phyloP scores from a whole-genome alignment of 1,140 invertebrate genomes.

The Procambarus clarkii region DNA sequence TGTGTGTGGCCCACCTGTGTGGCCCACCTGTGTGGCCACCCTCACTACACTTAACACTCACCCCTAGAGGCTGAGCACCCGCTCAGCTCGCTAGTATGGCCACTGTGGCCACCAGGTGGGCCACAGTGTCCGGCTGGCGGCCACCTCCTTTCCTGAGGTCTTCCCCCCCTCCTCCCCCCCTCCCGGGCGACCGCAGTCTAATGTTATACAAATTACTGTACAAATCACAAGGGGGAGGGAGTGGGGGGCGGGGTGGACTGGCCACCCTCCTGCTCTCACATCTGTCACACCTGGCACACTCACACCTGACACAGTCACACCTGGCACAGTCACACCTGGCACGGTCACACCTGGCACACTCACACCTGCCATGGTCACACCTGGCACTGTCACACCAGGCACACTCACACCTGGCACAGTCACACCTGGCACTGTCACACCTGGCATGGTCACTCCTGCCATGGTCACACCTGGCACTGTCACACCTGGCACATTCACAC shows the following conservation, averaged over 20 bases:
- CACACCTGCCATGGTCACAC: no score
- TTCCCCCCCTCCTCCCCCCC: neutral
- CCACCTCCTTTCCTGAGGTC: neutral
- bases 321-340: no score
- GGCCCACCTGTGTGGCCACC: neutral
- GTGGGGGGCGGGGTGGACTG: neutral
- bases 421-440: neutral
- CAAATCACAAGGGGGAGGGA: constrained; percentile 49
- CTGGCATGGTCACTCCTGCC: neutral
- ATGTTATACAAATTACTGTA: constrained; percentile 68
- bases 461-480: no score
- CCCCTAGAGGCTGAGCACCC: constrained; percentile 1
- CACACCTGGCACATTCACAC: no score
- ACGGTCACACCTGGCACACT: no score
- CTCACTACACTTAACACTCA: neutral
- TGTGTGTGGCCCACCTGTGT: neutral
- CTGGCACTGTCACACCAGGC: no score
- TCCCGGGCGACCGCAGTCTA: constrained; percentile 47
- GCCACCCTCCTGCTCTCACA: neutral
- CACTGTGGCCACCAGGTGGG: neutral
- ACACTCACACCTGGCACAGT: neutral
- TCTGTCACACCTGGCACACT: neutral
- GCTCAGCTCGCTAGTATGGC: neutral
- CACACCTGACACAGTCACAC: neutral
- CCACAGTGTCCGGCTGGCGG: constrained; percentile 12